Evolutionary conservation across 2,797 vertebrate species (phyloP).

Genomic region (Selene dorsalis): DNA sequence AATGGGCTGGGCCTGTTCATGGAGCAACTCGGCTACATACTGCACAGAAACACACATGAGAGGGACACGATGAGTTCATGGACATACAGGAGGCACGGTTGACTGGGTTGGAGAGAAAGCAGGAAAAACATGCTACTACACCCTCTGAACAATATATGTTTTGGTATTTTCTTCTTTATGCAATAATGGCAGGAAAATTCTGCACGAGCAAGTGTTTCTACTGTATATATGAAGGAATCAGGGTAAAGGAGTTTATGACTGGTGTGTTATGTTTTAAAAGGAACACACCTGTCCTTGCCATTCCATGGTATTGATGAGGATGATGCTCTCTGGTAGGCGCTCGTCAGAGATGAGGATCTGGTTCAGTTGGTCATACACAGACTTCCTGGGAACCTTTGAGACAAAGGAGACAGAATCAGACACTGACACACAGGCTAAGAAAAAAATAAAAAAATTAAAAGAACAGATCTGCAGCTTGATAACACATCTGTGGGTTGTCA

Average conservation of each 20-base stretch:
- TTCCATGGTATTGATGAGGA: slow-evolving; percentile 86
- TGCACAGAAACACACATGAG: slow-evolving; percentile 69
- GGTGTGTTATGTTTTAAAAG: neutral
- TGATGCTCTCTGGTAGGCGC: slow-evolving; percentile 86
- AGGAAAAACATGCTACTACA: slow-evolving; percentile 12
- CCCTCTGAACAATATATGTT: neutral
- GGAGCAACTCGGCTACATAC: slow-evolving; percentile 85
- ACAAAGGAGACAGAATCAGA: slow-evolving; percentile 34
- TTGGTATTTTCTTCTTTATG: neutral
- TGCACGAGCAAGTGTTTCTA: neutral
- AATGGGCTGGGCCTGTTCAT: slow-evolving; percentile 85
- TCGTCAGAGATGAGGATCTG: slow-evolving; percentile 88
- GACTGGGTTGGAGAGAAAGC: slow-evolving; percentile 16
- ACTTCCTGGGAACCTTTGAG: slow-evolving; percentile 85
- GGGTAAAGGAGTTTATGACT: neutral
- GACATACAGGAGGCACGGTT: slow-evolving; percentile 17
- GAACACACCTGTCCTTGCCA: slow-evolving; percentile 87
- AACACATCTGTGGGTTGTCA: slow-evolving; percentile 26
- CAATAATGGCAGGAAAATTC: neutral
- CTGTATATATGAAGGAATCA: slow-evolving; percentile 20
- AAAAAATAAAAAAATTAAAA: neutral
- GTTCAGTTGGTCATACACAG: slow-evolving; percentile 88
- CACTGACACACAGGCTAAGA: neutral
- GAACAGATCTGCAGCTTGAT: neutral
- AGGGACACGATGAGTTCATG: slow-evolving; percentile 40